Evolutionary conservation across 2,888 invertebrate species (phyloP).

Genomic region (Pristionchus maxplancki): DNA sequence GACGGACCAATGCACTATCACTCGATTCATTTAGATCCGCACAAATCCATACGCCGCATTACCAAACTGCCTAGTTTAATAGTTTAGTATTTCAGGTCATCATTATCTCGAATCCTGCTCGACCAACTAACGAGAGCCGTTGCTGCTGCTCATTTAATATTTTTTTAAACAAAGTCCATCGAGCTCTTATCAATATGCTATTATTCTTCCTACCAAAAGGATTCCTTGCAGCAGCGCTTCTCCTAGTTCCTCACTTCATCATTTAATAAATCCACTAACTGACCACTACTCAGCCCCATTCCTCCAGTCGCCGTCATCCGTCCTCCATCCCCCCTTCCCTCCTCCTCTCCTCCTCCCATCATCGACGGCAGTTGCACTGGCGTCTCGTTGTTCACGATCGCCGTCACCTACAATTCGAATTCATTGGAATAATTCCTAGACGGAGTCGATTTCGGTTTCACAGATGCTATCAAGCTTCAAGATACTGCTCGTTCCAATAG

Average conservation of each 20-base stretch:
- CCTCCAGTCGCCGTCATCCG: neutral
- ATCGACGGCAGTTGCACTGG: neutral
- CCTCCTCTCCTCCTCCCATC: neutral
- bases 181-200: no score
- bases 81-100: no score
- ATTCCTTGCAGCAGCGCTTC: no score
- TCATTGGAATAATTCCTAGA: neutral
- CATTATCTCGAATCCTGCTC: no score
- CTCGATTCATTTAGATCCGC: no score
- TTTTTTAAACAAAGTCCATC: no score
- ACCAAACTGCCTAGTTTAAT: no score
- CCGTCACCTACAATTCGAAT: neutral
- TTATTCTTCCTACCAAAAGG: no score
- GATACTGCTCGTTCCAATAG: neutral
- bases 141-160: no score
- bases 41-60: no score
- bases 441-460: neutral
- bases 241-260: neutral
- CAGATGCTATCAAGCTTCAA: neutral
- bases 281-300: neutral
- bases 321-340: neutral
- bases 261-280: neutral
- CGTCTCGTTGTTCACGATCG: constrained; percentile 31
- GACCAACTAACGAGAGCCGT: no score
- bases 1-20: no score